phyloP scores from a whole-genome alignment of 23 tunicate genomes.

The Ascidia mentula region DNA sequence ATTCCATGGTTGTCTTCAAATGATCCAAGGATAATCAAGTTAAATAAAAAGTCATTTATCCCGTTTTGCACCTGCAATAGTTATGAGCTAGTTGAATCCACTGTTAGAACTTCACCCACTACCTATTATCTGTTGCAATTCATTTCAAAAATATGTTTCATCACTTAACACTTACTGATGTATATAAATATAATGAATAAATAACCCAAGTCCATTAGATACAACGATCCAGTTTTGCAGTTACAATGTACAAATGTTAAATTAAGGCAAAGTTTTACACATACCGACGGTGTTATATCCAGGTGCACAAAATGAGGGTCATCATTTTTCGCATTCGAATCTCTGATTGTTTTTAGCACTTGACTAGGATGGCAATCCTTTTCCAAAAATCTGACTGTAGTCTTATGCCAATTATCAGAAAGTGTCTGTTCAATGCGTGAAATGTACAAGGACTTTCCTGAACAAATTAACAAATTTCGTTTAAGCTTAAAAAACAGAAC shows the following conservation, averaged over 20 bases:
- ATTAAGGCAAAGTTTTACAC: no score
- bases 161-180: no score
- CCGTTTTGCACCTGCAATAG: background rate
- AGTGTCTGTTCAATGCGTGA: constrained; percentile 17
- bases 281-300: constrained; percentile 61
- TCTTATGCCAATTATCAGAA: constrained; percentile 1
- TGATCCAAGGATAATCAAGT: background rate
- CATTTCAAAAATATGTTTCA: no score
- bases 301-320: constrained; percentile 42
- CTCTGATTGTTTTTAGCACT: constrained; percentile 8
- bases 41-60: background rate
- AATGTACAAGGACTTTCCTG: constrained; percentile 69
- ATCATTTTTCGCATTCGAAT: background rate
- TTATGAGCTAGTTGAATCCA: no score
- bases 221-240: no score
- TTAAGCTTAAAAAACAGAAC: background rate
- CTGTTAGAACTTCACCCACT: no score
- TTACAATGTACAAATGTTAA: no score
- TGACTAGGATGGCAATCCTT: constrained; percentile 17
- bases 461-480: background rate
- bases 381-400: constrained; percentile 45
- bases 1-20: background rate
- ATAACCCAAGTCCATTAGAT: no score
- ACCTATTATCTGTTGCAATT: no score
- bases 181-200: no score